Percentiles rank a stretch among this genome's conserved stretches.
These are phyloP conservation scores for Cyprinella venusta DNA, from an alignment of 2,797 vertebrate species.

Conservation along the genomic window DNA sequence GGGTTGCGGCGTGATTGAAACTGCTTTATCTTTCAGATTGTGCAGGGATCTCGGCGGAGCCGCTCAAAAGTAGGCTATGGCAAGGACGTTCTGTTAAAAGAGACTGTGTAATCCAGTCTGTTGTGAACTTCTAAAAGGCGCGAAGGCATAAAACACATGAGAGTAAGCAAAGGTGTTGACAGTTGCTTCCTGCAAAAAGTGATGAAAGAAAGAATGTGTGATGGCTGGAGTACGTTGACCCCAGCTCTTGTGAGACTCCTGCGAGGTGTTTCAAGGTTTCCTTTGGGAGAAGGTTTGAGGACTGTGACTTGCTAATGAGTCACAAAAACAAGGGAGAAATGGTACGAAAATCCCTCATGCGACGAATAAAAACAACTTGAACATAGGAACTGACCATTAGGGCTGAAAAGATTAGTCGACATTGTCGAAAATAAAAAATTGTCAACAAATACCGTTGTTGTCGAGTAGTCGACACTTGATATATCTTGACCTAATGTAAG, in stretches of 20 bases:
- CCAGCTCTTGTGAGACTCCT: conserved; percentile 25
- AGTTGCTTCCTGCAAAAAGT: conserved; percentile 22
- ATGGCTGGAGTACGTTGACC: conserved; percentile 23
- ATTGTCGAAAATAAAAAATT: no score
- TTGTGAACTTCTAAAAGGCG: conserved; percentile 34
- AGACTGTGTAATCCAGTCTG: conserved; percentile 11
- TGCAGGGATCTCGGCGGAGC: background rate
- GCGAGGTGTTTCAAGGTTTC: background rate
- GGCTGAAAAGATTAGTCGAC: no score
- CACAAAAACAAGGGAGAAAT: background rate
- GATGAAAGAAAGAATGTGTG: conserved; percentile 32
- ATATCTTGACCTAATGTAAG: no score
- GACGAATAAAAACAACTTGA: background rate
- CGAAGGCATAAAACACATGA: conserved; percentile 31
- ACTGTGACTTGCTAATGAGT: background rate
- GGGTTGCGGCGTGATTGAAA: conserved; percentile 10
- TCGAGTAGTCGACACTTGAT: no score
- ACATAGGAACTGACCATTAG: no score
- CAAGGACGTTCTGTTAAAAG: conserved; percentile 40
- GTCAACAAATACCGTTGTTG: no score
- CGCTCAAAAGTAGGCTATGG: conserved; percentile 24
- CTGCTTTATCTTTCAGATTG: conserved; percentile 27
- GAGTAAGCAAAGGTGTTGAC: conserved; percentile 43
- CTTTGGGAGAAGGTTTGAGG: background rate
- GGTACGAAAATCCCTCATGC: background rate